Evolutionary conservation across 1,140 invertebrate species (phyloP), one percentile per base, ranked within the genome.

Genomic region (Ceratoteleas bidentatus): DNA sequence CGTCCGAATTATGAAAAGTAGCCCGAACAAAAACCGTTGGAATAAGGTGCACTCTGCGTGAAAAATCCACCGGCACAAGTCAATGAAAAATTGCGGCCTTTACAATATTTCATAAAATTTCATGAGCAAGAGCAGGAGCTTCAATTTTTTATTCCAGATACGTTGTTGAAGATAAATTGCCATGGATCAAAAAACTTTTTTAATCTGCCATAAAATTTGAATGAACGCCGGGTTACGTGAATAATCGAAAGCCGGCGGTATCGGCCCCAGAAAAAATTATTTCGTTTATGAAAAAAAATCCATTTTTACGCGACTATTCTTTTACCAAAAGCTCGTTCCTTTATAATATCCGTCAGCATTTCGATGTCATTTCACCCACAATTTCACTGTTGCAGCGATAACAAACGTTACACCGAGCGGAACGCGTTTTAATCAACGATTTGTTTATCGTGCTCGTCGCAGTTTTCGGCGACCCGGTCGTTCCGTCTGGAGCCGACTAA

Each of bases 251-350:
- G 10, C 7, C 10, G 36, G 6, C 7, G 10, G 10, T 40, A 40
- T 40, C 36, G 36, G 36, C 36, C 24, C 24, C 24, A 4, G 36
- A 0, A 40, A 40, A 8, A 2, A 40, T 40, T 40, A 9, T 40
- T 40, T 9, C 24, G 16, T 47, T 47, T 13, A 33, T 47, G 40
- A 43, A 61, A 32, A 45, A 52, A 62, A 62, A 62, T 15, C 45
- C 7, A 40, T 40, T 40, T 40, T 40, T 6, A 8, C 36, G 24
- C 24, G 24, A 24, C 24, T 24, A 24, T 24, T 24, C 24, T 24
- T 24, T 24, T 24, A 24, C 24, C 24, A 24, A 24, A 24, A 24
- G 24, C 24, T 24, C 24, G 24, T 24, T 24, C 24, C 24, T 24
- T 24, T 24, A 24, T 4, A 24, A 24, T 24, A 24, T 24, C 24